phyloP scores from a whole-genome alignment of 2,797 vertebrate genomes.

The Danio kyathit region DNA sequence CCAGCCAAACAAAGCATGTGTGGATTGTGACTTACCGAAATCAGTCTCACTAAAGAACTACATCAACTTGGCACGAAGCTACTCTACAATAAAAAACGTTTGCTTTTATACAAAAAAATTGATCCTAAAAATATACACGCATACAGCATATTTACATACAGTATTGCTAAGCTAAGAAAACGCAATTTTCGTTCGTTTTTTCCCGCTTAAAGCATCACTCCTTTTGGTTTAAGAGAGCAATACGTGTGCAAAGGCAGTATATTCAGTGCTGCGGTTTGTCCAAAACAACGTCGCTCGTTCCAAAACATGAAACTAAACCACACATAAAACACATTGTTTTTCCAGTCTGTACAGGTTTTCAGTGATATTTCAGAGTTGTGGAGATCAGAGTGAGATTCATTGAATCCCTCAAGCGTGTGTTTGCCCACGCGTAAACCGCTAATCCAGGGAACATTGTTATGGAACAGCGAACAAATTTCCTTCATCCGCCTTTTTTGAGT shows the following conservation, averaged over 20 bases:
- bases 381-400: conserved; percentile 3
- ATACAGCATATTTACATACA: conserved; percentile 38
- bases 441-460: conserved; percentile 20
- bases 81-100: conserved; percentile 42
- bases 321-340: conserved; percentile 31
- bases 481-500: conserved; percentile 15
- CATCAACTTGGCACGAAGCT: conserved; percentile 40
- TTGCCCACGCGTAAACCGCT: conserved; percentile 19
- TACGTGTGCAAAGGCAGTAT: conserved; percentile 46
- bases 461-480: conserved; percentile 31
- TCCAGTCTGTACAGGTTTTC: conserved; percentile 48
- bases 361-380: conserved; percentile 25
- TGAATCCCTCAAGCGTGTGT: conserved; percentile 27
- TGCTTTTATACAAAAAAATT: conserved; percentile 43
- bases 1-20: conserved; percentile 25
- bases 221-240: conserved; percentile 42
- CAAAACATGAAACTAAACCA: conserved; percentile 12
- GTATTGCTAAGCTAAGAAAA: conserved; percentile 54
- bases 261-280: conserved; percentile 31
- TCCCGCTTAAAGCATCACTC: conserved; percentile 12
- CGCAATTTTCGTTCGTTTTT: conserved; percentile 15
- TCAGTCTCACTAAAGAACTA: conserved; percentile 35
- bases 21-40: conserved; percentile 42
- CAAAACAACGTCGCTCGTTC: not conserved
- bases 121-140: conserved; percentile 54